Evolutionary conservation across 2,113 vertebrate species (phyloP), one percentile per base, ranked within the genome.

Genomic region (Pyxicephalus adspersus): DNA sequence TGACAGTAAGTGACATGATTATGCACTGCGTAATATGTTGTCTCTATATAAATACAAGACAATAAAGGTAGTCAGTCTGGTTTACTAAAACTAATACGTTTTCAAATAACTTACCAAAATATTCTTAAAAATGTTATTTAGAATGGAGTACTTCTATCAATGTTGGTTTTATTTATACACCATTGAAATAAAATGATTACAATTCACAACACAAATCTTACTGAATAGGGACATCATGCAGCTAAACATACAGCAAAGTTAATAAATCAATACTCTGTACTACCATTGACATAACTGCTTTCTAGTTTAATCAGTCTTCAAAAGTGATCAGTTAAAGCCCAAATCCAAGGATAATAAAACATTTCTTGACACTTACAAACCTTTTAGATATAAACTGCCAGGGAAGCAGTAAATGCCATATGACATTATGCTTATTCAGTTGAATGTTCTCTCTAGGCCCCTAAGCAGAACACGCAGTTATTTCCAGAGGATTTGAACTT

Each of bases 311-410:
- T 4, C 57, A 83, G 8, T 64, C n/a, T 85, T 76, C 52, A 82
- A 60, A 57, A 58, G 3, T 64, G 71, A 34, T 76, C 63, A 74
- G 11, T 85, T 17, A 0, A 2, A 51, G 83, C 68, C 79, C 83
- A 25, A 84, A 81, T 51, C 23, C 26, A 80, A 83, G 26, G 83
- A 70, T 26, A 76, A 55, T 84, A 78, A 83, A 85, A 76, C 55
- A 50, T 9, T n/a, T 29, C 29, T 17, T 76, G 9, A 63, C n/a
- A 85, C 2, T 22, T 9, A 64, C 4, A 83, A 83, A 52, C 38
- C 67, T 72, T 64, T 80, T 34, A 71, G 34, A 80, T 80, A 45
- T 54, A 64, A 63, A 80, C 67, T 80, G 78, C 65, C 77, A 25
- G 54, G 51, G 38, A 64, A 64, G 67, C 78, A 80, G 29, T 54